phyloP scores from a whole-genome alignment of 2,113 vertebrate genomes.

The Dascyllus trimaculatus region DNA sequence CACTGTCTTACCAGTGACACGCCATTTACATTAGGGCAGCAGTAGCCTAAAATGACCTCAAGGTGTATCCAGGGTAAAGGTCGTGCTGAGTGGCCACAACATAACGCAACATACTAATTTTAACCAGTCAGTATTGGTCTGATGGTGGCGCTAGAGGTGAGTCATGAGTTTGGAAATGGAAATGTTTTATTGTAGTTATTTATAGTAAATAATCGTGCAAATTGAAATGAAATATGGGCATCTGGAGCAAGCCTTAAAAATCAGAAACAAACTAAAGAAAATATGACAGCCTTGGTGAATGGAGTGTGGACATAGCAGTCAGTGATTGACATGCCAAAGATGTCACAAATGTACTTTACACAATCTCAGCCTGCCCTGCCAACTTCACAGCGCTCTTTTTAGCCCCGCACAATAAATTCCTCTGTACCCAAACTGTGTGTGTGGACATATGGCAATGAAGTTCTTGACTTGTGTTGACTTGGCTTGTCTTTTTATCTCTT shows the following conservation, averaged over 20 bases:
- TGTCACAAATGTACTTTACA: neutral
- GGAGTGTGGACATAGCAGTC: neutral
- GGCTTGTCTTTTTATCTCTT: no score
- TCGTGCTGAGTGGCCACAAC: neutral
- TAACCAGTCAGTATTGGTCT: neutral
- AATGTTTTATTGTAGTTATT: no score
- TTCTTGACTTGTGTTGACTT: no score
- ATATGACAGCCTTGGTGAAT: neutral
- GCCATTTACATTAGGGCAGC: no score
- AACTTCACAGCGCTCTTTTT: neutral
- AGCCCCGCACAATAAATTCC: no score
- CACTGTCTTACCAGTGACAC: no score
- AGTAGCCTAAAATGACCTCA: no score
- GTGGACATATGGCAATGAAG: no score
- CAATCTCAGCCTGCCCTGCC: neutral
- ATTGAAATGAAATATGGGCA: no score
- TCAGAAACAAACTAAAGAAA: neutral
- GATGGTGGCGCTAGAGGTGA: constrained; percentile 7
- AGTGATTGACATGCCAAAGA: neutral
- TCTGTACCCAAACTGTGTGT: no score
- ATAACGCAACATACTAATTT: no score
- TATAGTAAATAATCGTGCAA: no score
- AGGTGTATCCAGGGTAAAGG: neutral
- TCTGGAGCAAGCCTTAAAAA: neutral
- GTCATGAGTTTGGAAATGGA: neutral